These are phyloP conservation scores for Phymastichus coffea DNA, from an alignment of 1,140 invertebrate genomes.

Conservation along the genomic window DNA sequence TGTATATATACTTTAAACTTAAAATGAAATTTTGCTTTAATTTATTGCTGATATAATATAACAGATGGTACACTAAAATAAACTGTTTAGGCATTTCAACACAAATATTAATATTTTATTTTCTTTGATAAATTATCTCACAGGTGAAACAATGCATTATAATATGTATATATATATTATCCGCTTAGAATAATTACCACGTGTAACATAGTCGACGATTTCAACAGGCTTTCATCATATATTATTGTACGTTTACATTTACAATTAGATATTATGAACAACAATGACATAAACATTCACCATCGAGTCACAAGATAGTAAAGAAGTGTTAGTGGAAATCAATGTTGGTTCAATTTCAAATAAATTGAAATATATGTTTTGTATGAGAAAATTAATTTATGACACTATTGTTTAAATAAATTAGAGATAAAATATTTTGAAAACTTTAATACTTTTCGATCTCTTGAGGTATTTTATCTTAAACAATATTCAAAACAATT, in stretches of 20 bases:
- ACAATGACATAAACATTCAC: slow-evolving; percentile 26
- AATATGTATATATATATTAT: slow-evolving; percentile 1
- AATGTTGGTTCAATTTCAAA: not conserved
- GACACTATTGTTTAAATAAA: not conserved
- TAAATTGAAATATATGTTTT: not conserved
- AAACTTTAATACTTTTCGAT: slow-evolving; percentile 1
- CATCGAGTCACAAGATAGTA: slow-evolving; percentile 7
- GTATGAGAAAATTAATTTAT: not conserved
- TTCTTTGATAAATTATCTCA: slow-evolving; percentile 24
- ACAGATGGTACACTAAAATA: no score
- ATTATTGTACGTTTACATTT: slow-evolving; percentile 19
- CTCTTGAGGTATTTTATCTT: no score
- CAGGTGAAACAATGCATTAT: slow-evolving; percentile 21
- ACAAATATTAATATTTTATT: slow-evolving; percentile 26
- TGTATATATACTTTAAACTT: no score
- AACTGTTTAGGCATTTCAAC: no score
- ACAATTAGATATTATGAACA: slow-evolving; percentile 21
- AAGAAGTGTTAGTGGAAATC: not conserved
- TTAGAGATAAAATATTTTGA: not conserved
- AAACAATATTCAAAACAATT: not conserved
- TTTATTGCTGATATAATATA: no score
- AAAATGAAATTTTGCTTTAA: no score
- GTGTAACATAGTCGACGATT: slow-evolving; percentile 18
- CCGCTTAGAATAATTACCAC: slow-evolving; percentile 4
- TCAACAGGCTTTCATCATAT: slow-evolving; percentile 15